Percentiles rank a stretch among this genome's conserved stretches.
These are phyloP conservation scores for Nomada hirtipes DNA, from an alignment of 2,888 invertebrate species.

Conservation along the genomic window DNA sequence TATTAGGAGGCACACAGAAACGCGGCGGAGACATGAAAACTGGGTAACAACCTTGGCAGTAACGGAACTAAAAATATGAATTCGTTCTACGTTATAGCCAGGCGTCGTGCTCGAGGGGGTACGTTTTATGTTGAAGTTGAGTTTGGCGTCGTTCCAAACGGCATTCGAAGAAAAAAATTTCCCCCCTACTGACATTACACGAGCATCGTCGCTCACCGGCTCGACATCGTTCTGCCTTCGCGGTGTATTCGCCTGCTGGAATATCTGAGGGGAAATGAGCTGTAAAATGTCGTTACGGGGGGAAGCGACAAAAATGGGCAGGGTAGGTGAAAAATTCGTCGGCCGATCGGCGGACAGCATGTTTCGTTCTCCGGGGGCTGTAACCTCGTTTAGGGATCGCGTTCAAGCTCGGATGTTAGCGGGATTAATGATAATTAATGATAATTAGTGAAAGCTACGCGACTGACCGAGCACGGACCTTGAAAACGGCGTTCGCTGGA, in stretches of 20 bases:
- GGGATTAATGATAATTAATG: conserved; percentile 3
- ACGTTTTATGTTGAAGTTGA: conserved; percentile 59
- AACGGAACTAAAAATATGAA: conserved; percentile 76
- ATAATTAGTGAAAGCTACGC: conserved; percentile 7
- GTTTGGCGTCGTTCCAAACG: conserved; percentile 69
- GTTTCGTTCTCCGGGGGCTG: not conserved
- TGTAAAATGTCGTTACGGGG: conserved; percentile 21
- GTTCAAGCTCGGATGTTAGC: not conserved
- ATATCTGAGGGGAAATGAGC: conserved; percentile 31
- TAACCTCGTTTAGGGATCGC: not conserved
- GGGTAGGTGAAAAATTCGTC: conserved; percentile 7
- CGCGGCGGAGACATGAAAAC: conserved; percentile 26
- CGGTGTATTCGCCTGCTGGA: conserved; percentile 8
- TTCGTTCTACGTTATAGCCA: conserved; percentile 56
- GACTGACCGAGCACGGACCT: conserved; percentile 69
- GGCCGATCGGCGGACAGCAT: not conserved
- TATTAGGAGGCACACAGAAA: not conserved
- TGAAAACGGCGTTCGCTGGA: conserved; percentile 78
- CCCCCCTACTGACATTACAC: conserved; percentile 33
- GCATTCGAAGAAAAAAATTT: conserved; percentile 43
- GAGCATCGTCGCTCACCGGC: conserved; percentile 15
- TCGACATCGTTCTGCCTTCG: conserved; percentile 26
- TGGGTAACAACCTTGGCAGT: conserved; percentile 62
- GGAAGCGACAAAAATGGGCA: not conserved
- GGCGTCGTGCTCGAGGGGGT: conserved; percentile 40